Base-by-base conservation (phyloP, 2,113 vertebrate species). In the Tenrec ecaudatus region DNA sequence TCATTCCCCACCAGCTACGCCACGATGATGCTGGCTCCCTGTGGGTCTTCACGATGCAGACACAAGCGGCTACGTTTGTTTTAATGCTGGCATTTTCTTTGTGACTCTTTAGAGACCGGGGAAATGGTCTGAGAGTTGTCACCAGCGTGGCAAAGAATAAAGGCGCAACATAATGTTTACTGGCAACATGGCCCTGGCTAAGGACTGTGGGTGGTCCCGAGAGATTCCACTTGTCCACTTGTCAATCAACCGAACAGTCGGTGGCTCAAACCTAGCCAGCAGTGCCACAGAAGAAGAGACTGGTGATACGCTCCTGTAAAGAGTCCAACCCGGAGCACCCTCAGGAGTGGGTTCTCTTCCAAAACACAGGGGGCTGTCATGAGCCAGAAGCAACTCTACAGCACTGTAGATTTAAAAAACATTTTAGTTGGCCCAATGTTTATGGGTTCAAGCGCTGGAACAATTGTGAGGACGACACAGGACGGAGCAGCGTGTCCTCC, bases 1-100 rank as follows among this genome's bases (percentile, higher is more conserved):
- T 38, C 88, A 88, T 88, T 86, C 73, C 68, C 60, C 60, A 86
- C 90, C 69, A 84, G 38, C 36, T 76, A 86, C 90, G 33, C 38
- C 47, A 62, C 66, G 64, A 31, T 7, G 20, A 27, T 1, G 6
- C 36, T 17, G 16, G 77, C 66, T 78, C 71, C 33, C 19, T 83
- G 76, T 83, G 33, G 23, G 33, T 57, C n/a, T 91, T 86, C 73
- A 92, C 43, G 78, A 68, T 73, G 36, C 81, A 9, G 3, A 92
- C 19, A 23, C 31, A 66, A 81, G 9, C 71, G 90, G 84, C 86
- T 57, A 95, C 90, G 90, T 43, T 86, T 6, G 88, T 69, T 60
- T 69, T 73, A 27, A 47, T 36, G 53, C 31, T 60, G 47, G 20
- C 25, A 62, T 77, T 2, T 58, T 78, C 75, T 90, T 91, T 68